Conservation (phyloP, 2,888 invertebrate genomes). For the Luperina testacea region DNA sequence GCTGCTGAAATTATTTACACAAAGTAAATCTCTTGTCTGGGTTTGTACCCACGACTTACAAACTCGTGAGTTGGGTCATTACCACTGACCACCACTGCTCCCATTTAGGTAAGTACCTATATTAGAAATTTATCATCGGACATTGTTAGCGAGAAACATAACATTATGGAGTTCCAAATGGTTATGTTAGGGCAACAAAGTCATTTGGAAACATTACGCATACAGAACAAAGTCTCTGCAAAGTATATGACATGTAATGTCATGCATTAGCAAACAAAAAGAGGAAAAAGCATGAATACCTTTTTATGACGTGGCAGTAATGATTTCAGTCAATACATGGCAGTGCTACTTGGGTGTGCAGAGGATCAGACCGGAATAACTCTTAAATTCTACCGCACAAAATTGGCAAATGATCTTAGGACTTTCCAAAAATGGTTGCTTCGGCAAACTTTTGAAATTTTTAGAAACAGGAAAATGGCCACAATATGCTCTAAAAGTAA, state of each 20-base stretch:
- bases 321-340: no score
- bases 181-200: not conserved
- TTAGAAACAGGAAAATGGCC: not conserved
- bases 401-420: not conserved
- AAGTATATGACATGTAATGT: not conserved
- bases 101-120: no score
- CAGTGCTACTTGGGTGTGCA: no score
- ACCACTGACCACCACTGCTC: not conserved
- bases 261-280: not conserved
- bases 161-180: not conserved
- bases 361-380: no score
- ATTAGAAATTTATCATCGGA: not conserved
- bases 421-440: not conserved
- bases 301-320: no score
- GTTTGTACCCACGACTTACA: not conserved
- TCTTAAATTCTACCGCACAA: not conserved
- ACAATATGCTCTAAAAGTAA: not conserved
- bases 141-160: not conserved
- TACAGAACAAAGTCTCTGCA: not conserved
- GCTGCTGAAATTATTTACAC: not conserved
- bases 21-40: not conserved
- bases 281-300: not conserved
- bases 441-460: not conserved
- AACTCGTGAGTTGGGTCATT: not conserved
- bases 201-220: not conserved